These are phyloP conservation scores for Anableps anableps DNA, from an alignment of 2,797 vertebrate genomes.

Conservation along the genomic window DNA sequence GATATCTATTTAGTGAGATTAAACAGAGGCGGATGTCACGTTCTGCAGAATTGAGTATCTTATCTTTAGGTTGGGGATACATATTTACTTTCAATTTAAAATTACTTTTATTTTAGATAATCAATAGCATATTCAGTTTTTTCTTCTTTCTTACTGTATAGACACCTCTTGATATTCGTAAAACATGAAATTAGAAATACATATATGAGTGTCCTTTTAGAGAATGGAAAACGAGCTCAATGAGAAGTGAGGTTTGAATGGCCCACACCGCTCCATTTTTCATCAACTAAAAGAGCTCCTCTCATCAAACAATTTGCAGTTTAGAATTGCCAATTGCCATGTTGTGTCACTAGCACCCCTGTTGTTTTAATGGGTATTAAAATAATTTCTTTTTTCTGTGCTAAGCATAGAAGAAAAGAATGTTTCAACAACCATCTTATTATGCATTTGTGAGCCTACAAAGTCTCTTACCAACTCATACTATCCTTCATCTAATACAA, in stretches of 20 bases:
- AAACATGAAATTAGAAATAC: slow-evolving; percentile 1
- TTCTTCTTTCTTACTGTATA: background rate
- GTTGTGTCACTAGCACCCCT: slow-evolving; percentile 1
- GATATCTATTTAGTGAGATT: slow-evolving; percentile 29
- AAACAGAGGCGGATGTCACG: slow-evolving; percentile 10
- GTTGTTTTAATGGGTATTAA: slow-evolving; percentile 2
- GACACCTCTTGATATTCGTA: slow-evolving; percentile 1
- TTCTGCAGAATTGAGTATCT: slow-evolving; percentile 5
- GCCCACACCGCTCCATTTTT: background rate
- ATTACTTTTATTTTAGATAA: slow-evolving; percentile 16
- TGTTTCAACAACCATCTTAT: background rate
- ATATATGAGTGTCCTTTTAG: background rate
- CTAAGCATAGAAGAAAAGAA: background rate
- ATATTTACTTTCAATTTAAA: slow-evolving; percentile 1
- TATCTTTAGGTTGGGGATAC: background rate
- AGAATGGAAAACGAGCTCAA: background rate
- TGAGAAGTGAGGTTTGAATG: slow-evolving; percentile 6
- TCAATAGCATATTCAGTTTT: slow-evolving; percentile 12
- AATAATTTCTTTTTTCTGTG: background rate
- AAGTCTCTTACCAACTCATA: slow-evolving; percentile 3
- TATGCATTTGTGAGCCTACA: background rate
- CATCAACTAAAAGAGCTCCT: slow-evolving; percentile 4
- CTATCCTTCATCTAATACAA: background rate
- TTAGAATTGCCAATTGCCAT: background rate
- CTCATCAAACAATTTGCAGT: background rate